Conservation (phyloP, 1,140 invertebrate genomes). For the Drosophila sechellia region DNA sequence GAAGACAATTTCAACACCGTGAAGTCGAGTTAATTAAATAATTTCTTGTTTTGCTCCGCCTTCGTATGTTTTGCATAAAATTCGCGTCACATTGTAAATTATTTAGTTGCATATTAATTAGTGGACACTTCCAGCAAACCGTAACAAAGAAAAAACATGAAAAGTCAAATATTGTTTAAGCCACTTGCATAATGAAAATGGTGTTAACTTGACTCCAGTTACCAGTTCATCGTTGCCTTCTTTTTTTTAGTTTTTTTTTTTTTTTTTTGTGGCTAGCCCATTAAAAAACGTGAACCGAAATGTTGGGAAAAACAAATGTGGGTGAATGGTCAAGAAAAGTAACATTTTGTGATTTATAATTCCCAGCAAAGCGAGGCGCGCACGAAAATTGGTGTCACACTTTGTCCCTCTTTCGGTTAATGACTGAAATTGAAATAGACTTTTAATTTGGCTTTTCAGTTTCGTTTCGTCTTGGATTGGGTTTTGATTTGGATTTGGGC, state of each 20-base stretch:
- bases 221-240: slow-evolving; percentile 21
- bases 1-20: slow-evolving; percentile 54
- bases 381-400: slow-evolving; percentile 41
- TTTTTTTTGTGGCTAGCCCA: slow-evolving; percentile 44
- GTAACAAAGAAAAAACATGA: slow-evolving; percentile 28
- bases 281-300: slow-evolving; percentile 48
- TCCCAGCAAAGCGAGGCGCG: slow-evolving; percentile 1
- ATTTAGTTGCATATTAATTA: slow-evolving; percentile 76
- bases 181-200: slow-evolving; percentile 67
- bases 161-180: slow-evolving; percentile 42
- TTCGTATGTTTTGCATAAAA: slow-evolving; percentile 51
- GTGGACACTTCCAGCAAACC: slow-evolving; percentile 45
- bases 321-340: slow-evolving; percentile 49
- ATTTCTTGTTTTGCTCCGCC: slow-evolving; percentile 39
- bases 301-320: slow-evolving; percentile 44
- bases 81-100: slow-evolving; percentile 68
- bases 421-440: slow-evolving; percentile 62
- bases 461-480: slow-evolving; percentile 4
- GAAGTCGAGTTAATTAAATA: slow-evolving; percentile 46
- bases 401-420: slow-evolving; percentile 46
- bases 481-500: slow-evolving; percentile 8
- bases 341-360: slow-evolving; percentile 43
- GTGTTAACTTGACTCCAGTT: slow-evolving; percentile 56
- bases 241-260: neutral
- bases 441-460: slow-evolving; percentile 63